Base-by-base conservation (phyloP, 2,113 vertebrate genomes). In the Dicentrarchus labrax region DNA sequence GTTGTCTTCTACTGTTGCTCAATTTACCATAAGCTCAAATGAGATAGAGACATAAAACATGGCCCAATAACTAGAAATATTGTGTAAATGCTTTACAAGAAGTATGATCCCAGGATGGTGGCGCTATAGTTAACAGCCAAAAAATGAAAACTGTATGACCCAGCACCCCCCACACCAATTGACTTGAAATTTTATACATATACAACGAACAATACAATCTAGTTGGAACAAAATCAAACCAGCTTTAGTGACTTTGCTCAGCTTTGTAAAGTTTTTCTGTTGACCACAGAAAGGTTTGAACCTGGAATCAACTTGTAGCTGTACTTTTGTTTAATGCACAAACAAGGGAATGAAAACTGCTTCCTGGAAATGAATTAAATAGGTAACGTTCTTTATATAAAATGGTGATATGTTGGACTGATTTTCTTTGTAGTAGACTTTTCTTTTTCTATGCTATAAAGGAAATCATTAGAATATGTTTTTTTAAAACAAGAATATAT, bases 401-500 rank as follows among this genome's bases (percentile, higher is more conserved):
- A 21, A 56, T 11, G 11, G n/a, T 11, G 53, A 56, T 54, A 54
- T 21, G n/a, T n/a, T 54, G 19, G 4, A 54, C 8, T 53, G 11
- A 1, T 30, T 60, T 41, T 57, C 8, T 57, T 1, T 47, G 19
- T 11, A 10, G 12, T 16, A 21, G 15, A 62, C 53, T 6, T 17
- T 13, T 50, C 21, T 41, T 2, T 56, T 67, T 13, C 16, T 53
- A 39, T 50, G 16, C 5, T n/a, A 4, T n/a, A 51, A 38, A 57
- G 7, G 0, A 1, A 53, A 21, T 21, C 21, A 21, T 17, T 21
- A 5, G 8, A 16, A 41, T 54, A 30, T 2, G 2, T 22, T 53
- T 69, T 69, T 68, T 54, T n/a, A 6, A 30, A 30, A 22, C 45
- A 50, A 68, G 65, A 67, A 50, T 16, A 70, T 39, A 41, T n/a